Conservation (phyloP, 2,113 vertebrate genomes). For the Carassius auratus region DNA sequence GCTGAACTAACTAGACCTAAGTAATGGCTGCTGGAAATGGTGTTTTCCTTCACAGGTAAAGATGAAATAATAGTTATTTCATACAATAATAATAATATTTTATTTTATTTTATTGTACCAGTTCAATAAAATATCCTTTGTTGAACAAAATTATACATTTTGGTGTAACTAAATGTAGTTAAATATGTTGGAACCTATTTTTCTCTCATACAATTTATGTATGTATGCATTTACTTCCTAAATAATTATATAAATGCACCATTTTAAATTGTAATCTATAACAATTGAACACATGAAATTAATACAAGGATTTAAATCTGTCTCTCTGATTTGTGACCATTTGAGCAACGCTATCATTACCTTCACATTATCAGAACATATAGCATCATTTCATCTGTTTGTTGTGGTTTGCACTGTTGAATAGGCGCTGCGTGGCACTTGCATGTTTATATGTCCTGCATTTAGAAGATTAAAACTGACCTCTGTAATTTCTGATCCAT, state of each 20-base stretch:
- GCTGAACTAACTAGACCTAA: background rate
- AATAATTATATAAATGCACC: no score
- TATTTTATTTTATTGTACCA: no score
- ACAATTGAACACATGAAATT: no score
- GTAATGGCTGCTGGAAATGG: background rate
- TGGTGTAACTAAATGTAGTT: no score
- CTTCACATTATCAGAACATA: background rate
- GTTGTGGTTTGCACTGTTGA: background rate
- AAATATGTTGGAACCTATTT: background rate
- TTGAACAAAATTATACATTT: no score
- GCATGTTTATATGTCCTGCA: background rate
- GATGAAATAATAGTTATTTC: background rate
- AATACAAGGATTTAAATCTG: background rate
- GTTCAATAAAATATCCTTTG: no score
- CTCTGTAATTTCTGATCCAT: slow-evolving; percentile 23
- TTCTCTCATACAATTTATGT: background rate
- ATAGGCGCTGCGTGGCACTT: background rate
- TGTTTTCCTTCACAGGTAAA: background rate
- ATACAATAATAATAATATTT: background rate
- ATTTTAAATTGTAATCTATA: background rate
- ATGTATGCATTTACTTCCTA: background rate
- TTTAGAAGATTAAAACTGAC: slow-evolving; percentile 14
- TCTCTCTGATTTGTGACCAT: background rate
- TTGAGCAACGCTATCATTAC: background rate
- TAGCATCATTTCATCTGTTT: background rate